A percentile compares a stretch with the other conserved stretches of the same genome.
These are phyloP conservation scores for Drosophila tripunctata DNA, from an alignment of 2,888 invertebrate species.

Conservation along the genomic window DNA sequence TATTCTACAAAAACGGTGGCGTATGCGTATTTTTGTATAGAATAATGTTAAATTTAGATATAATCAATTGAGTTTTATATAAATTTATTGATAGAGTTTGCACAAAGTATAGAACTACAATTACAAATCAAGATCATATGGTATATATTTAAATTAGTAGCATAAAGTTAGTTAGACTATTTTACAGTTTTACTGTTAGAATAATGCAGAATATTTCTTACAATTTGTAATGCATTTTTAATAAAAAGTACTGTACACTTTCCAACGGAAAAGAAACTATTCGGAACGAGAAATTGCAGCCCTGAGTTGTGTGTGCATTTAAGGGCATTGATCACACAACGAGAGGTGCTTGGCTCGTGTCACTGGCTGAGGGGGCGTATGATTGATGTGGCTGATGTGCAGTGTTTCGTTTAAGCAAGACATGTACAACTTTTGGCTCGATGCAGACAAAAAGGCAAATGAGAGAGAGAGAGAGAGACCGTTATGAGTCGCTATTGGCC, in stretches of 20 bases:
- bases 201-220: too few relatives aligned
- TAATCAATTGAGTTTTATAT: too few relatives aligned
- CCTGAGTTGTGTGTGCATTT: slow-evolving; percentile 43
- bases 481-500: slow-evolving; percentile 62
- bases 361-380: slow-evolving; percentile 56
- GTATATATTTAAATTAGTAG: too few relatives aligned
- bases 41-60: neutral
- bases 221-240: too few relatives aligned
- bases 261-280: slow-evolving; percentile 2
- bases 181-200: too few relatives aligned
- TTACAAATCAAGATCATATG: too few relatives aligned
- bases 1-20: slow-evolving; percentile 5
- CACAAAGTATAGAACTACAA: too few relatives aligned
- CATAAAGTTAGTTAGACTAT: too few relatives aligned
- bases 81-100: too few relatives aligned
- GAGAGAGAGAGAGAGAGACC: too few relatives aligned
- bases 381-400: slow-evolving; percentile 69
- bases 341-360: slow-evolving; percentile 53
- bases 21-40: slow-evolving; percentile 17
- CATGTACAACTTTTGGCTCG: slow-evolving; percentile 40
- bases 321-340: slow-evolving; percentile 37
- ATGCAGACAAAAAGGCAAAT: slow-evolving; percentile 61
- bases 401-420: slow-evolving; percentile 43
- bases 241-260: slow-evolving; percentile 4
- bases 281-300: slow-evolving; percentile 24